phyloP scores from a whole-genome alignment of 2,888 invertebrate species.

The Halocaridina rubra region DNA sequence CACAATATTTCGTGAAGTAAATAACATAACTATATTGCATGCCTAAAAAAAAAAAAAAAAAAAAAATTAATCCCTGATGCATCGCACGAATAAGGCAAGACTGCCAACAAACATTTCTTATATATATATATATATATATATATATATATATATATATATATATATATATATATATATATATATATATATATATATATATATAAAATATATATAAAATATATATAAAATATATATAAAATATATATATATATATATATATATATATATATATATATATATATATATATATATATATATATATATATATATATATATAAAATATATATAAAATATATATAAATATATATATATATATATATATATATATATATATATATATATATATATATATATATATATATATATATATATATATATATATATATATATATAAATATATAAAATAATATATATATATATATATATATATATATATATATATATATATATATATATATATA shows the following conservation, averaged over 20 bases:
- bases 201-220: neutral
- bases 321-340: slow-evolving; percentile 7
- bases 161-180: slow-evolving; percentile 15
- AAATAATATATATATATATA: slow-evolving; percentile 24
- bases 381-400: slow-evolving; percentile 22
- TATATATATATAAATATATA: slow-evolving; percentile 25
- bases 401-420: slow-evolving; percentile 29
- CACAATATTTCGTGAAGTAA: no score
- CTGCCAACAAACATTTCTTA: no score
- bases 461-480: slow-evolving; percentile 31
- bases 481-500: slow-evolving; percentile 25
- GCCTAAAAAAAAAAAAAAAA: no score
- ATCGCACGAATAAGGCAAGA: no score
- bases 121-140: neutral
- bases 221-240: neutral
- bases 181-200: slow-evolving; percentile 3
- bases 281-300: slow-evolving; percentile 17
- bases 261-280: slow-evolving; percentile 15
- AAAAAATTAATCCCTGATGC: no score
- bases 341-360: slow-evolving; percentile 24
- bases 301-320: neutral
- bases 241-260: slow-evolving; percentile 2
- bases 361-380: slow-evolving; percentile 24
- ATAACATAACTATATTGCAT: no score
- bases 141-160: slow-evolving; percentile 6